Evolutionary conservation across 2,888 invertebrate species (phyloP), one percentile per base, ranked within the genome.

Genomic region (Leistus spinibarbis): DNA sequence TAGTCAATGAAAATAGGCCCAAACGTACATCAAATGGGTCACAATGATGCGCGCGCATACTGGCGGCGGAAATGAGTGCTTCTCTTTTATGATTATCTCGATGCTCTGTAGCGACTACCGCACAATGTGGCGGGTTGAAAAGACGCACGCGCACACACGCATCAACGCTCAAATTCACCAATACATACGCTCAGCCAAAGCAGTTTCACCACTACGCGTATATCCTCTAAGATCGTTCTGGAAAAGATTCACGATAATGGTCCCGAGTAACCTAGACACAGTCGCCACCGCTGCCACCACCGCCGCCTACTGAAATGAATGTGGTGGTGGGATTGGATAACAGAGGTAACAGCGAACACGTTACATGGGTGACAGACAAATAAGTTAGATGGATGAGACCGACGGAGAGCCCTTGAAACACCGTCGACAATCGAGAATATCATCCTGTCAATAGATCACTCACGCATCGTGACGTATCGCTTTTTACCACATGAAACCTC

Each of bases 221-320:
- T 71, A 57, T 57, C 56, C 69, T 23, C 69, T 22, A n/a, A 66
- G 53, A 66, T 54, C 53, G 66, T 54, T 57, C 54, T 23, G 62
- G 66, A 60, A 64, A 72, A 72, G 72, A 72, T 72, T 72, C 72
- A 72, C 72, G 72, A 66, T 72, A 72, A 72, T 72, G 72, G 72
- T 65, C n/a, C 56, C 20, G 17, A 56, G 57, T 57, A 57, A 66
- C 62, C 23, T 56, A 66, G 24, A 72, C 40, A 27, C 27, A 24
- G 66, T 24, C 66, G 66, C 54, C 66, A 63, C 69, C 22, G 27
- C 23, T n/a, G 24, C 65, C 40, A 27, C 27, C 23, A 57, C 54
- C 66, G 66, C 54, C 66, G 64, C 69, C 22, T 17, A 10, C 40
- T 22, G 65, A 57, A 67, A 53, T 56, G 72, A 66, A 63, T 69